phyloP scores from a whole-genome alignment of 1,140 invertebrate genomes.

The Drosophila santomea region DNA sequence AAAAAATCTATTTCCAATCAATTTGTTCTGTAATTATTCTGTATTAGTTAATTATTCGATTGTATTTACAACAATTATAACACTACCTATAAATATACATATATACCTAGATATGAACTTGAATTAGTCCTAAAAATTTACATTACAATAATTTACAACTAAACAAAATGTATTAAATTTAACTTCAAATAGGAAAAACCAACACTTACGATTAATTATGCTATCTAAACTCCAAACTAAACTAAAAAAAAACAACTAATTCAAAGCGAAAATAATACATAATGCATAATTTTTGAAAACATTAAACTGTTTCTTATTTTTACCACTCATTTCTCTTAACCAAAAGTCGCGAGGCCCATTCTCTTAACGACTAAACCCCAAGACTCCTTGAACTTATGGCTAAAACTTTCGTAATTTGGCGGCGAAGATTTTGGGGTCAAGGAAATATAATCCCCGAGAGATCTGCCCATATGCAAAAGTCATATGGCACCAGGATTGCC shows the following conservation, averaged over 20 bases:
- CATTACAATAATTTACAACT: conserved; percentile 76
- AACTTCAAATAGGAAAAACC: conserved; percentile 66
- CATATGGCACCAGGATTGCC: conserved; percentile 44
- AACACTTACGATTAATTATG: conserved; percentile 65
- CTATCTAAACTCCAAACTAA: conserved; percentile 70
- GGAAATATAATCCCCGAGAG: conserved; percentile 8
- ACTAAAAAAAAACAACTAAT: conserved; percentile 54
- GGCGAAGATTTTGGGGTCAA: conserved; percentile 33
- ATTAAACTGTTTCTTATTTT: conserved; percentile 46
- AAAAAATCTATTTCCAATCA: conserved; percentile 42
- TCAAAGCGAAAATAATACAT: conserved; percentile 70
- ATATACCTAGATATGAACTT: conserved; percentile 57
- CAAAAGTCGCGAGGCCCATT: conserved; percentile 10
- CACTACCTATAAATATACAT: conserved; percentile 49
- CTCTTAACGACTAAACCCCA: conserved; percentile 43
- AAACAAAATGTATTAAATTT: conserved; percentile 78
- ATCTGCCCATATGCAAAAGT: conserved; percentile 37
- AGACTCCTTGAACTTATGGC: conserved; percentile 31
- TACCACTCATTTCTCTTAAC: conserved; percentile 1
- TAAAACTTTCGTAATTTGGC: conserved; percentile 30
- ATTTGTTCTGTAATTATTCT: conserved; percentile 62
- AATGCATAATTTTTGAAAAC: conserved; percentile 73
- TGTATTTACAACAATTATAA: conserved; percentile 75
- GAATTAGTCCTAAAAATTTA: conserved; percentile 70
- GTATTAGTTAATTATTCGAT: conserved; percentile 76